A percentile compares a stretch with the other conserved stretches of the same genome.
These are phyloP conservation scores for Cloeon dipterum DNA, from an alignment of 2,888 invertebrate genomes.

Conservation along the genomic window DNA sequence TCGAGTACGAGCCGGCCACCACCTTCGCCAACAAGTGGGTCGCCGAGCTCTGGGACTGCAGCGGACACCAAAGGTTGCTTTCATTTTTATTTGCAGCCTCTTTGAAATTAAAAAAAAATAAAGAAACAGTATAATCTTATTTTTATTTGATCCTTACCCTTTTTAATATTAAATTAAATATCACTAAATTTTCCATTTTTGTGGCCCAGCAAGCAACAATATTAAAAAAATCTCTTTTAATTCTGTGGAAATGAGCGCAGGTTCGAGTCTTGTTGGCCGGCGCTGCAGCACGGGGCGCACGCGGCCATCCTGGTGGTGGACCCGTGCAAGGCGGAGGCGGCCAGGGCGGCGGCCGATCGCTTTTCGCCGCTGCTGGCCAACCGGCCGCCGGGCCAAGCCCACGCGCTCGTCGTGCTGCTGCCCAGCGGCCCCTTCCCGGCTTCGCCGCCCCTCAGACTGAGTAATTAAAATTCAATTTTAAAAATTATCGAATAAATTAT, in stretches of 20 bases:
- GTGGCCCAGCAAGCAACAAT: too few species aligned
- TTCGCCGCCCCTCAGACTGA: neutral
- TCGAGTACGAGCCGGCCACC: slow-evolving; percentile 4
- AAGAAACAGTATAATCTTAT: too few species aligned
- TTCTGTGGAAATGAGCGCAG: neutral
- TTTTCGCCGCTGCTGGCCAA: neutral
- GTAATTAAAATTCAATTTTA: too few species aligned
- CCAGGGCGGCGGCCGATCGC: neutral
- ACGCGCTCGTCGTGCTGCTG: neutral
- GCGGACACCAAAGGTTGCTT: slow-evolving; percentile 4
- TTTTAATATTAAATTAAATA: too few species aligned
- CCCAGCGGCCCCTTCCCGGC: neutral
- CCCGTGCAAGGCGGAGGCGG: neutral
- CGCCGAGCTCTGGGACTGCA: slow-evolving; percentile 5
- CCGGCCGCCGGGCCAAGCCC: neutral
- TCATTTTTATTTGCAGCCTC: too few species aligned
- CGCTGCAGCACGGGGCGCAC: neutral
- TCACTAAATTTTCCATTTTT: too few species aligned
- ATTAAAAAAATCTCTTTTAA: neutral
- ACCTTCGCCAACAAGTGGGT: neutral
- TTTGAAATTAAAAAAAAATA: too few species aligned
- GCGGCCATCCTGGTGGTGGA: neutral
- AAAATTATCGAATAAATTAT: neutral
- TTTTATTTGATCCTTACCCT: too few species aligned
- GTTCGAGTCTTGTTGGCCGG: neutral